Evolutionary conservation across 2,113 vertebrate genomes (phyloP).

Genomic region (Charadrius vociferus): DNA sequence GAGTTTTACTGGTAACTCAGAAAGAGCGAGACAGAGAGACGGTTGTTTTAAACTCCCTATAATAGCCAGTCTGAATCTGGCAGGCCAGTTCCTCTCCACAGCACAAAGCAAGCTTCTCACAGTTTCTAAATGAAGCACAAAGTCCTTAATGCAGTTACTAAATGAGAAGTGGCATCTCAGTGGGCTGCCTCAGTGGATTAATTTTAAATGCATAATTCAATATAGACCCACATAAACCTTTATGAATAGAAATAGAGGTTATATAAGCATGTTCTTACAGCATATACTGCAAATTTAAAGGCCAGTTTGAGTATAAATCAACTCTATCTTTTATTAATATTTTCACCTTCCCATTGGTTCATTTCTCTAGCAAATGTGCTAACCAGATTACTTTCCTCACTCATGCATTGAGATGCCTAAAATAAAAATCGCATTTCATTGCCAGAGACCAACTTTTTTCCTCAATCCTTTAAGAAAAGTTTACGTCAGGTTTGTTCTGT

Average conservation of each 20-base stretch:
- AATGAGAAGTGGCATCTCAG: constrained; percentile 68
- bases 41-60: constrained; percentile 17
- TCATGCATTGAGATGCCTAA: constrained; percentile 2
- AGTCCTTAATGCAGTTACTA: constrained; percentile 59
- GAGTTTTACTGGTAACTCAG: neutral
- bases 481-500: neutral
- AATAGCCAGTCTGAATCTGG: constrained; percentile 24
- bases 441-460: neutral
- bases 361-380: constrained; percentile 16
- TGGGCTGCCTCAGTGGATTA: constrained; percentile 70
- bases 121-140: constrained; percentile 61
- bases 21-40: constrained; percentile 4
- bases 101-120: constrained; percentile 54
- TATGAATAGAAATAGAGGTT: constrained; percentile 62
- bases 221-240: constrained; percentile 69
- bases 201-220: constrained; percentile 69
- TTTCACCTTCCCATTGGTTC: constrained; percentile 43
- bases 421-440: constrained; percentile 16
- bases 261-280: constrained; percentile 64
- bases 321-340: constrained; percentile 39
- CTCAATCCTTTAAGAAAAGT: neutral
- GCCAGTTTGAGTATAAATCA: constrained; percentile 46
- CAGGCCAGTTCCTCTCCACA: constrained; percentile 34
- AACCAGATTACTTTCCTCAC: constrained; percentile 36
- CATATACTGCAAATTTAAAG: constrained; percentile 46